Evolutionary conservation across 2,888 invertebrate genomes (phyloP).

Genomic region (Furcula furcula): DNA sequence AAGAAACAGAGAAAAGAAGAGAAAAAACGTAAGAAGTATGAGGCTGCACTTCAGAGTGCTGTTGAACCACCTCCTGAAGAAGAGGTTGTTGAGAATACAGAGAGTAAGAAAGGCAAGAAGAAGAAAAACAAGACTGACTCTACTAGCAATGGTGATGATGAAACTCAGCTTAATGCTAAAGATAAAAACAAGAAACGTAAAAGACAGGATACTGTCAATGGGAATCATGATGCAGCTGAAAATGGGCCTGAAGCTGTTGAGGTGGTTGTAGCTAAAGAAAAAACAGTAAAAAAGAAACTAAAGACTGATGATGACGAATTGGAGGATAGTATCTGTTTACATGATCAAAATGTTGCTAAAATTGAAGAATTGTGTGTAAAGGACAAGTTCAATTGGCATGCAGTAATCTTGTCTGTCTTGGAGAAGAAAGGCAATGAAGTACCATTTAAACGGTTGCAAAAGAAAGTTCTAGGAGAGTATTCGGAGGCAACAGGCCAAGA

Average conservation of each 20-base stretch:
- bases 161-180: conserved; percentile 46
- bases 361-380: conserved; percentile 50
- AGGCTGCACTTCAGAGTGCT: conserved; percentile 69
- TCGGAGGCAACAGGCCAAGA: conserved; percentile 72
- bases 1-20: conserved; percentile 75
- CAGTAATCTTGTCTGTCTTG: conserved; percentile 72
- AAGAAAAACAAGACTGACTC: conserved; percentile 64
- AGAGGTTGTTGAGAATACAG: conserved; percentile 39
- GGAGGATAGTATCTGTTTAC: conserved; percentile 63
- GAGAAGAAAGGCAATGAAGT: conserved; percentile 83
- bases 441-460: conserved; percentile 87
- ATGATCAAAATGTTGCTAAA: conserved; percentile 73
- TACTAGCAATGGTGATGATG: conserved; percentile 36
- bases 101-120: conserved; percentile 65
- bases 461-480: conserved; percentile 87
- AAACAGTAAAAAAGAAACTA: conserved; percentile 60
- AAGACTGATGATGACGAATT: conserved; percentile 54
- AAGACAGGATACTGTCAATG: conserved; percentile 60
- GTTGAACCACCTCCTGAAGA: conserved; percentile 44
- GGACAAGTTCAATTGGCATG: conserved; percentile 77
- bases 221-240: conserved; percentile 29
- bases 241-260: conserved; percentile 22
- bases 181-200: conserved; percentile 66
- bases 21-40: conserved; percentile 71
- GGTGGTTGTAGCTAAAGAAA: conserved; percentile 35